These are phyloP conservation scores for Netelia melanura DNA, from an alignment of 2,888 invertebrate genomes.

Conservation along the genomic window DNA sequence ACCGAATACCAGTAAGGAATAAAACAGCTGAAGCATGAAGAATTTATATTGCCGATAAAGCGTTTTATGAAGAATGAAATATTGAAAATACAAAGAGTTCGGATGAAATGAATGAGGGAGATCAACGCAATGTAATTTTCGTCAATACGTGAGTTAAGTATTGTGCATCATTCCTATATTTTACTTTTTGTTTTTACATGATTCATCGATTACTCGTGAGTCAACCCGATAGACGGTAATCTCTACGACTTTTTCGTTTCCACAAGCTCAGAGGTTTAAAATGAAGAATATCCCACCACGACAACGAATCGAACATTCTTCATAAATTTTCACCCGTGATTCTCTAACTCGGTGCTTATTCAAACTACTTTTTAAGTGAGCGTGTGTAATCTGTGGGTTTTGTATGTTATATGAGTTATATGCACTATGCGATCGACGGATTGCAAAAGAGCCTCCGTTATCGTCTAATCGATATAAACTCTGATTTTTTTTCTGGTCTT, in stretches of 20 bases:
- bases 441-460: slow-evolving; percentile 42
- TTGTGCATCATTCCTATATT: slow-evolving; percentile 35
- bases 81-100: slow-evolving; percentile 13
- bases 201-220: slow-evolving; percentile 33
- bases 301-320: neutral
- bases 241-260: slow-evolving; percentile 11
- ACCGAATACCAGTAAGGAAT: slow-evolving; percentile 26
- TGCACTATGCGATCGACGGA: neutral
- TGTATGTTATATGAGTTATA: neutral
- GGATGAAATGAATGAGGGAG: slow-evolving; percentile 46
- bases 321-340: neutral
- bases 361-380: slow-evolving; percentile 41
- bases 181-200: neutral
- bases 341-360: slow-evolving; percentile 46
- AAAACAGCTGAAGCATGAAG: slow-evolving; percentile 51
- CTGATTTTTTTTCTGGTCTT: slow-evolving; percentile 21
- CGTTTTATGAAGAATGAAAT: slow-evolving; percentile 33
- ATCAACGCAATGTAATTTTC: neutral
- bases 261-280: slow-evolving; percentile 1
- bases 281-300: slow-evolving; percentile 14
- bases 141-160: neutral
- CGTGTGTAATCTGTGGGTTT: neutral
- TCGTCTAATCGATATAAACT: slow-evolving; percentile 31
- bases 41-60: slow-evolving; percentile 66
- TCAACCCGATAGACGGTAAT: slow-evolving; percentile 13